Evolutionary conservation across 2,888 invertebrate species (phyloP).

Genomic region (Caenorhabditis angaria): DNA sequence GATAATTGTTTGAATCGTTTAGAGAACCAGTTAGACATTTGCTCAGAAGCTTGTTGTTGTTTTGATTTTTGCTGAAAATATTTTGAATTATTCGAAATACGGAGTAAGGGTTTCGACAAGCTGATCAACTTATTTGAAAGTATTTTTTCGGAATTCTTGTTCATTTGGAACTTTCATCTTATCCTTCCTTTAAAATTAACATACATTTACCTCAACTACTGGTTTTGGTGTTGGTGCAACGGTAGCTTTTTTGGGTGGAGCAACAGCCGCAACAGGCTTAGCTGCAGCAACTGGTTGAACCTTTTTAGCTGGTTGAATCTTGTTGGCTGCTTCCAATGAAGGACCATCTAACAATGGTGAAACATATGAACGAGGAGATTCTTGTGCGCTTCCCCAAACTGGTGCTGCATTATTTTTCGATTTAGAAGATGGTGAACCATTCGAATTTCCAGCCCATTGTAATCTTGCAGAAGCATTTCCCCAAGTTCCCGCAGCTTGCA

Average conservation of each 20-base stretch:
- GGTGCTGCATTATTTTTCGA: slow-evolving; percentile 8
- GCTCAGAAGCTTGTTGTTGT: slow-evolving; percentile 17
- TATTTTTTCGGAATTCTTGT: too few species aligned
- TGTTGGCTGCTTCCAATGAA: slow-evolving; percentile 45
- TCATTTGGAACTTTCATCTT: too few species aligned
- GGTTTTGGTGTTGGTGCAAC: slow-evolving; percentile 17
- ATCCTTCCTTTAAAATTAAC: neutral
- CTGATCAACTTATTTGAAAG: too few species aligned
- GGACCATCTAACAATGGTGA: slow-evolving; percentile 53
- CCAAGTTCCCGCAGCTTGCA: slow-evolving; percentile 12
- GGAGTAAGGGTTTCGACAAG: too few species aligned
- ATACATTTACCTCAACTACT: slow-evolving; percentile 6
- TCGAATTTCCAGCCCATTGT: slow-evolving; percentile 13
- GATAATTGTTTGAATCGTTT: slow-evolving; percentile 17
- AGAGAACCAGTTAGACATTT: slow-evolving; percentile 31
- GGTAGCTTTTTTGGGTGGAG: slow-evolving; percentile 18
- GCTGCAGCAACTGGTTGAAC: slow-evolving; percentile 18
- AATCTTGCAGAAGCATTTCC: slow-evolving; percentile 12
- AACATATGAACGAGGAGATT: slow-evolving; percentile 8
- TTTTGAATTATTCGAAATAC: too few species aligned
- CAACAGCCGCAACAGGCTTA: slow-evolving; percentile 28
- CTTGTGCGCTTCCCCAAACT: slow-evolving; percentile 3
- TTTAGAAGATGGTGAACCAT: neutral
- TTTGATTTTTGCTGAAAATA: slow-evolving; percentile 19
- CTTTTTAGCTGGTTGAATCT: slow-evolving; percentile 20